phyloP scores from a whole-genome alignment of 2,797 vertebrate species.

The Aldrovandia affinis region DNA sequence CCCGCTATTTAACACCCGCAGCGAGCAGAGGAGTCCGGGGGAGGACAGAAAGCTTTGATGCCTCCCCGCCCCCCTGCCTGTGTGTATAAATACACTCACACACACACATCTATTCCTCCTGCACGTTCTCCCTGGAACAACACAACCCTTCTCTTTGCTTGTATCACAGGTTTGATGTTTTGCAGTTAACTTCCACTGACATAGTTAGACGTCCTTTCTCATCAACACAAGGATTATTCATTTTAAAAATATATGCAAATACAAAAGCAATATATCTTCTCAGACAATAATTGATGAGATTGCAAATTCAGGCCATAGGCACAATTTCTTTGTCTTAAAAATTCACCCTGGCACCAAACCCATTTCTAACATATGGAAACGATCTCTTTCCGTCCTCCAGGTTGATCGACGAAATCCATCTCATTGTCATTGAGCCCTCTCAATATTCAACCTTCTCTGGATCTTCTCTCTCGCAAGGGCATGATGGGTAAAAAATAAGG shows the following conservation, averaged over 20 bases:
- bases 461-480: neutral
- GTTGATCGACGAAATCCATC: too few relatives aligned
- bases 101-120: too few relatives aligned
- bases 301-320: neutral
- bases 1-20: neutral
- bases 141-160: neutral
- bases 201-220: neutral
- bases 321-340: neutral
- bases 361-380: neutral
- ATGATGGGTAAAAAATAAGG: neutral
- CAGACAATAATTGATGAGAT: neutral
- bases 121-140: neutral
- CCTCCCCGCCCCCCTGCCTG: neutral
- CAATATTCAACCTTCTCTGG: neutral
- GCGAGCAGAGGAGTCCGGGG: neutral
- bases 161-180: neutral
- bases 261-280: neutral
- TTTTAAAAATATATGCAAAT: neutral
- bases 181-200: too few relatives aligned
- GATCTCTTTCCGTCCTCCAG: neutral
- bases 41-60: neutral
- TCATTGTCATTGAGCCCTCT: conserved; percentile 3
- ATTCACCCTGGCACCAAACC: too few relatives aligned
- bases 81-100: neutral
- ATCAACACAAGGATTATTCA: neutral